Evolutionary conservation across 2,113 vertebrate genomes (phyloP).

Genomic region (Daphoenositta chrysoptera): DNA sequence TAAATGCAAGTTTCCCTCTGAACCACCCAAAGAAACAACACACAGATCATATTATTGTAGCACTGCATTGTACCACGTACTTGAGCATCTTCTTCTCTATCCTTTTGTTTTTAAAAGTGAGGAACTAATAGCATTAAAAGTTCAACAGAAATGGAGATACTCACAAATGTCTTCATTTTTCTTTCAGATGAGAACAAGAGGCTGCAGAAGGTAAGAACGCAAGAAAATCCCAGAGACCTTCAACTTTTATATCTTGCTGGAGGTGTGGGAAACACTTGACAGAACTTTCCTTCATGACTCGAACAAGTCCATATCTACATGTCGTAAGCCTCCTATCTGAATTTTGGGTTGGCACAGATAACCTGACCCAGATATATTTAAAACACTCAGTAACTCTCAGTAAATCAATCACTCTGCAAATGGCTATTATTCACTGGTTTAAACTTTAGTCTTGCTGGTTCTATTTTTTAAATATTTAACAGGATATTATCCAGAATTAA

Average conservation of each 20-base stretch:
- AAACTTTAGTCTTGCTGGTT: not conserved
- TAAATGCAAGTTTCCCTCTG: not conserved
- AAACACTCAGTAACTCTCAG: constrained; percentile 30
- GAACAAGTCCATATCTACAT: constrained; percentile 18
- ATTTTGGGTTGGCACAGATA: constrained; percentile 40
- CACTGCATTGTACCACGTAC: too few relatives aligned
- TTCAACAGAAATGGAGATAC: constrained; percentile 35
- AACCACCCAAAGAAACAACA: not conserved
- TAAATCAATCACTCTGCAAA: constrained; percentile 59
- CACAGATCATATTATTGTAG: not conserved
- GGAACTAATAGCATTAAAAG: not conserved
- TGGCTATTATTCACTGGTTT: constrained; percentile 28
- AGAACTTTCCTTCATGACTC: not conserved
- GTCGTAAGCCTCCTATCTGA: constrained; percentile 66
- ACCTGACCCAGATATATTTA: constrained; percentile 3
- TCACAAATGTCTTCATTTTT: constrained; percentile 73
- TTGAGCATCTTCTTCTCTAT: not conserved
- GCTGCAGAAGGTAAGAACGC: not conserved
- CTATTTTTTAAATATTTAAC: not conserved
- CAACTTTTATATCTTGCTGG: constrained; percentile 65
- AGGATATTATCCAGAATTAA: not conserved
- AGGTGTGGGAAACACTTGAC: constrained; percentile 52
- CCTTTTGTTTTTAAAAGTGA: not conserved
- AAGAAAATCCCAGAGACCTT: not conserved
- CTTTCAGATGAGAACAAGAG: not conserved